Evolutionary conservation across 2,113 vertebrate species (phyloP), one percentile per base, ranked within the genome.

Genomic region (Mus pahari): DNA sequence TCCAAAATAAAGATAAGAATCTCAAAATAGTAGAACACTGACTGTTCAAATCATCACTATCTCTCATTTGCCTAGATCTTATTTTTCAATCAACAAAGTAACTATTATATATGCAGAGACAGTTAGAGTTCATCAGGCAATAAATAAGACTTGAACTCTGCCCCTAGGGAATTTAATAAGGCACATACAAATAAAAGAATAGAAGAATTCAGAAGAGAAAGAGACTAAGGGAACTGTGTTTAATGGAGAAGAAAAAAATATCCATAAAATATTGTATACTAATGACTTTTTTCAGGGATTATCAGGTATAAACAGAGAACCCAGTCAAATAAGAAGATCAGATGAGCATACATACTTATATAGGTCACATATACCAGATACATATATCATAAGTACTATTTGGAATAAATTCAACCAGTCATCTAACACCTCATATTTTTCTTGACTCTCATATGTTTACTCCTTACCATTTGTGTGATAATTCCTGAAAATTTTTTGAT

Each of bases 121-220:
- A 39, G 1, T 86, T 31, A 70, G 22, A 86, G 14, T 2, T 74
- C 5, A 92, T 45, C 1, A 82, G 39, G 50, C 22, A 81, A 24
- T 60, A 24, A 87, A 64, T 20, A 33, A 92, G 16, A 86, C 28
- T 26, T 62, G 31, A 74, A 20, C 1, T 26, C 19, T 45, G 4
- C 28, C 45, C 39, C 66, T 17, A 86, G 45, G 19, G 3, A 48
- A 22, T 83, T 24, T 66, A 22, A 74, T 81, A 90, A 87, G 53
- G 64, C 45, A 58, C 20, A 71, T 36, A 88, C 11, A 94, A 33
- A 73, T 79, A 68, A 53, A 95, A 92, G 17, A 4, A 19, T 39
- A 50, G 42, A n/a, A 86, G 62, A 92, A 86, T 84, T 95, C 36
- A 90, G 50, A 94, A 92, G 16, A 96, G 31, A 90, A 64, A 71